Evolutionary conservation across 2,888 invertebrate genomes (phyloP), one percentile per base, ranked within the genome.

Genomic region (Caenorhabditis japonica): DNA sequence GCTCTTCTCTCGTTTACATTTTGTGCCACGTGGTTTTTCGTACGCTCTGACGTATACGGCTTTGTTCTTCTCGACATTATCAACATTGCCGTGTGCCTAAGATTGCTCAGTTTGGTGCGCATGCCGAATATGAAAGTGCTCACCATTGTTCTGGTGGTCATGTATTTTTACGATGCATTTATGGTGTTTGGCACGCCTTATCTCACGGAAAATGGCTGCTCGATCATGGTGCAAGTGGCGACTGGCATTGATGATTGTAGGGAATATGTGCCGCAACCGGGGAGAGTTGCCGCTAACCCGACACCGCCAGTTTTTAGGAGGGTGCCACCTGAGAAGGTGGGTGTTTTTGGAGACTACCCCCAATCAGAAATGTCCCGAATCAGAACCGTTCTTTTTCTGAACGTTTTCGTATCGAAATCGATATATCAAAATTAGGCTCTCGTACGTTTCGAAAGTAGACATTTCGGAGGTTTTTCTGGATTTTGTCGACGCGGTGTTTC

Each of bases 121-220:
- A 83, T 91, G 53, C 90, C 90, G 7, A 90, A 88, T 77, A 84
- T 90, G 17, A 90, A 89, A 89, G 88, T 89, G 72, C 89, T 90
- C 71, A 88, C 90, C 2, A 78, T 90, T 8, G 83, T 91, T 5
- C 85, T 91, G 69, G 76, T 88, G 5, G 84, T 90, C n/a, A 88
- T 91, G 74, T 90, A 91, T 75, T 71, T 91, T 69, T 91, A 91
- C 84, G 91, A 91, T 81, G 89, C 91, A 13, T 90, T 91, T 85
- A 91, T 91, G 87, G 91, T 91, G 7, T 91, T 91, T 86, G 89
- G 91, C 59, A 91, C 91, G 1, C 91, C 91, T 1, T 85, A 88
- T 33, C 86, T 91, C 56, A 91, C 91, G 0, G 77, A 85, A 77
- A 88, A 88, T 82, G 90, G 90, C 4, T 88, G 90, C 72, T 90